phyloP scores from a whole-genome alignment of 1,140 invertebrate genomes.

The Homalodisca vitripennis region DNA sequence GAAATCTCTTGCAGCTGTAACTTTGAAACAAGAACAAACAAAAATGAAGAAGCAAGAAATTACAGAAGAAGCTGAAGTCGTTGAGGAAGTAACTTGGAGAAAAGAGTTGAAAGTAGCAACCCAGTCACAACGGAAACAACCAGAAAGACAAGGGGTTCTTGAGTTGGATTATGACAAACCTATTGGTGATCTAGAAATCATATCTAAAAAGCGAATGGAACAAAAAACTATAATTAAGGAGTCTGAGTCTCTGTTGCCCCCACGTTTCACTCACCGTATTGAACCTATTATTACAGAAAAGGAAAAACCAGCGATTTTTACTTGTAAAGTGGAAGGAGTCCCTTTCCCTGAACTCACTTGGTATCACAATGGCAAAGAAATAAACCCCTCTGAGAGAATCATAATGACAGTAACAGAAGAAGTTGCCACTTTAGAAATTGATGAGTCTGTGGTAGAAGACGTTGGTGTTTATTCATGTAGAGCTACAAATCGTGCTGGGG shows the following conservation, averaged over 20 bases:
- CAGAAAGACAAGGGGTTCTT: conserved; percentile 20
- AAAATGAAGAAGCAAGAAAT: conserved; percentile 42
- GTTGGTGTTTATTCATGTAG: conserved; percentile 76
- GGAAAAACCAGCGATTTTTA: conserved; percentile 60
- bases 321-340: conserved; percentile 65
- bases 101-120: conserved; percentile 54
- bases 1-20: conserved; percentile 22
- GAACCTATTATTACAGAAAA: conserved; percentile 63
- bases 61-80: conserved; percentile 45
- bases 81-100: conserved; percentile 49
- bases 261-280: conserved; percentile 67
- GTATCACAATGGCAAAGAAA: conserved; percentile 71
- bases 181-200: conserved; percentile 56
- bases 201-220: conserved; percentile 46
- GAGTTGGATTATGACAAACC: conserved; percentile 46
- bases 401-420: conserved; percentile 58
- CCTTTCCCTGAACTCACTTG: conserved; percentile 71
- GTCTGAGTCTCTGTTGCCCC: conserved; percentile 51
- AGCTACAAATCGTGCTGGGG: conserved; percentile 73
- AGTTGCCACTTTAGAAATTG: conserved; percentile 65
- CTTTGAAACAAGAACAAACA: conserved; percentile 45
- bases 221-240: conserved; percentile 36
- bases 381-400: conserved; percentile 62
- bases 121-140: conserved; percentile 49
- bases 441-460: conserved; percentile 62